A percentile compares a stretch with the other conserved stretches of the same genome.
Evolutionary conservation across 2,888 invertebrate genomes (phyloP).

Genomic region (Pardosa pseudoannulata): DNA sequence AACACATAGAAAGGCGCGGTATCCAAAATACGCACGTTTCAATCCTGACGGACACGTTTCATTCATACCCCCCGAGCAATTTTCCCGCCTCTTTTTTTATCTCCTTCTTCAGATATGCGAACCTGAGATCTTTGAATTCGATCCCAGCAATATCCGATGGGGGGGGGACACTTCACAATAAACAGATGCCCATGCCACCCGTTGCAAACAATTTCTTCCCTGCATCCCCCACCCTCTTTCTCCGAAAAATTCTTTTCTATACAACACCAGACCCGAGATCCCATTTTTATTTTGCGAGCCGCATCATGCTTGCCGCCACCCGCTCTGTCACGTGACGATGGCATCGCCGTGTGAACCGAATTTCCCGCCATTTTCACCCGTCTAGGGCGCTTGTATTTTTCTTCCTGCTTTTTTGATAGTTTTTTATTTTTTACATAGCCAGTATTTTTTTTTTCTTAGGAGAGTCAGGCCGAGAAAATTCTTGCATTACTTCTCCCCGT

Average conservation of each 20-base stretch:
- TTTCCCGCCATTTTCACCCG: slow-evolving; percentile 66
- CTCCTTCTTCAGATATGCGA: no score
- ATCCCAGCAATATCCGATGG: no score
- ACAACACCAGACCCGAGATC: no score
- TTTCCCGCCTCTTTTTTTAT: no score
- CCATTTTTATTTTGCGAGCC: no score
- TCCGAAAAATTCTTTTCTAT: background rate
- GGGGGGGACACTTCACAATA: background rate
- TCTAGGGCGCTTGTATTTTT: background rate
- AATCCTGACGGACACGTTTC: no score
- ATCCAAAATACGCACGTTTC: no score
- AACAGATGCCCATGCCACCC: background rate
- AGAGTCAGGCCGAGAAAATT: background rate
- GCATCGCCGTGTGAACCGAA: slow-evolving; percentile 48
- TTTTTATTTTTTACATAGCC: background rate
- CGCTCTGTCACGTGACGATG: slow-evolving; percentile 41
- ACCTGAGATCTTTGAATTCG: no score
- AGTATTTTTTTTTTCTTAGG: background rate
- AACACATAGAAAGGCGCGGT: no score
- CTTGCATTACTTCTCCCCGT: background rate
- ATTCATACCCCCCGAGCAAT: no score
- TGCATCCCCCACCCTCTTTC: no score
- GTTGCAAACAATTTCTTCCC: slow-evolving; percentile 1
- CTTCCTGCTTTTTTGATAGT: background rate
- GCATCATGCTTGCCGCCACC: background rate